Conservation (phyloP, 2,888 invertebrate genomes). For the Lycia hirtaria region DNA sequence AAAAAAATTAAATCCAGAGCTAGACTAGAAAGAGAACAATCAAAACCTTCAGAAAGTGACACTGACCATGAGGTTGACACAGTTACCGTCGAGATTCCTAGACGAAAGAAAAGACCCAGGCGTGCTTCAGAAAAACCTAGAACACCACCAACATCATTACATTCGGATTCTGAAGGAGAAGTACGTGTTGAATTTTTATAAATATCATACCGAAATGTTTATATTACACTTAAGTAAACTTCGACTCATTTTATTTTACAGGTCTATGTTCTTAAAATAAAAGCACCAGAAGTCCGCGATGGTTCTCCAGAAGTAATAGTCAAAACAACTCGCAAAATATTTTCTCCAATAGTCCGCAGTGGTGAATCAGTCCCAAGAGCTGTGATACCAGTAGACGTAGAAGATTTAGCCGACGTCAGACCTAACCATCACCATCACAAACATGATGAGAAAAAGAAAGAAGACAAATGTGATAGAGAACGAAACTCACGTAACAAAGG, state of each 20-base stretch:
- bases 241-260: constrained; percentile 50
- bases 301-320: constrained; percentile 89
- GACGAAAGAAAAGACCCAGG: constrained; percentile 74
- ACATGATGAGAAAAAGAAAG: constrained; percentile 37
- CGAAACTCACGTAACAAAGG: constrained; percentile 62
- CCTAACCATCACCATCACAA: constrained; percentile 52
- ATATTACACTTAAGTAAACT: too few species aligned
- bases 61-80: constrained; percentile 79
- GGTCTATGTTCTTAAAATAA: constrained; percentile 77
- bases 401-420: constrained; percentile 72
- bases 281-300: constrained; percentile 70
- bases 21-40: constrained; percentile 78
- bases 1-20: constrained; percentile 79
- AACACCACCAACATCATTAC: constrained; percentile 75
- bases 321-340: constrained; percentile 92
- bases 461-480: constrained; percentile 50
- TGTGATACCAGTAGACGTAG: constrained; percentile 74
- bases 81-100: constrained; percentile 81
- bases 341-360: constrained; percentile 88
- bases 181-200: too few species aligned
- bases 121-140: constrained; percentile 76
- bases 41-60: constrained; percentile 81
- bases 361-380: constrained; percentile 83
- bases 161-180: constrained; percentile 79
- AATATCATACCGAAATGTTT: too few species aligned